phyloP scores from a whole-genome alignment of 53 echinoderm and acorn worm species.

The Arbacia lixula region DNA sequence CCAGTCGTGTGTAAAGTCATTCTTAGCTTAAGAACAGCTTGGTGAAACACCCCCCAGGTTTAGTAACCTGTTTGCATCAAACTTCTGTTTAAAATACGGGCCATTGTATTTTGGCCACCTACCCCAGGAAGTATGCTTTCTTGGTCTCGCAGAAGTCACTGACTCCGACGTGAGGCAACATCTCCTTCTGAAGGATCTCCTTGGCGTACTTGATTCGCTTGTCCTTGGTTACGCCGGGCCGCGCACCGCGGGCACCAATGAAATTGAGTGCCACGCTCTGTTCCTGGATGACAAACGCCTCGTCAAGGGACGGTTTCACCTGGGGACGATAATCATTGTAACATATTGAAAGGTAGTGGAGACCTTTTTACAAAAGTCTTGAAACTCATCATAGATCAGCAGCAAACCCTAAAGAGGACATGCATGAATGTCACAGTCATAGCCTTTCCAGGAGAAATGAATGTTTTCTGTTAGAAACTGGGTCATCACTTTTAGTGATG shows the following conservation, averaged over 20 bases:
- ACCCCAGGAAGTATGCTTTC: slow-evolving; percentile 99
- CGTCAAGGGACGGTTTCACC: slow-evolving; percentile 98
- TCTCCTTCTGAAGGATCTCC: slow-evolving; percentile 98
- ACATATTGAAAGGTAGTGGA: too few species aligned
- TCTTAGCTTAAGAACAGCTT: too few species aligned
- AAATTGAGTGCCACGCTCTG: slow-evolving; percentile 99
- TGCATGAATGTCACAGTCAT: too few species aligned
- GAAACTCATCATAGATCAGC: not conserved
- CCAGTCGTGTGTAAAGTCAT: too few species aligned
- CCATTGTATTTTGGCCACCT: too few species aligned
- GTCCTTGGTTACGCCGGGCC: slow-evolving; percentile 96
- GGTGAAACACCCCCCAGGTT: too few species aligned
- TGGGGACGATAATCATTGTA: too few species aligned
- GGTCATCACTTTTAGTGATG: too few species aligned
- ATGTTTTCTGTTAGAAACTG: too few species aligned
- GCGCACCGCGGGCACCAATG: slow-evolving; percentile 95
- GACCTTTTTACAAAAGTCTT: not conserved
- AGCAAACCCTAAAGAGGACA: not conserved
- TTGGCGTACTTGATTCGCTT: slow-evolving; percentile 92
- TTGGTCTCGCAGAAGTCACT: slow-evolving; percentile 99
- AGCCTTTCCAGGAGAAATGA: too few species aligned
- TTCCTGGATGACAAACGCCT: slow-evolving; percentile 98
- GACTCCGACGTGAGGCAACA: slow-evolving; percentile 97
- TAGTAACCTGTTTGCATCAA: too few species aligned
- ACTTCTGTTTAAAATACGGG: too few species aligned